Evolutionary conservation across 35 echinoderm and acorn worm species (phyloP).

Genomic region (Stichopus chloronotus): DNA sequence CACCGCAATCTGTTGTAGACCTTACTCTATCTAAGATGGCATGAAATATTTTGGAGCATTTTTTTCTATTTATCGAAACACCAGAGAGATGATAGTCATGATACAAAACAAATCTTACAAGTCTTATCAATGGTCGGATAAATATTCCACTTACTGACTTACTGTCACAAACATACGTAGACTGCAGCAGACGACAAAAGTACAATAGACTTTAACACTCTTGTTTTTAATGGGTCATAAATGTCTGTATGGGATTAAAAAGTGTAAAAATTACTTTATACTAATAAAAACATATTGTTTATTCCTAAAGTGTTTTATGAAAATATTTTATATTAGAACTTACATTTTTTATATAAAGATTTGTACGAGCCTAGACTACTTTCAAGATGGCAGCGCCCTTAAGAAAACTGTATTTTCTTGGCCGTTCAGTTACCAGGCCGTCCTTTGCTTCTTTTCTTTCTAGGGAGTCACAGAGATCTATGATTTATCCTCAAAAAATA

Average conservation of each 20-base stretch:
- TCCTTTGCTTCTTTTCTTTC: conserved; percentile 44
- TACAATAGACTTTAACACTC: background rate
- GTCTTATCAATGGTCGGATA: too few relatives aligned
- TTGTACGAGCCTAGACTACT: conserved; percentile 15
- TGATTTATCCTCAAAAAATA: conserved; percentile 28
- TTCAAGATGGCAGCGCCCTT: conserved; percentile 92
- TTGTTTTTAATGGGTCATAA: background rate
- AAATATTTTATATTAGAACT: background rate
- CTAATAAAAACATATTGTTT: background rate
- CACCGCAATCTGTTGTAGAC: too few relatives aligned
- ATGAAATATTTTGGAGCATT: too few relatives aligned
- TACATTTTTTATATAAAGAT: background rate
- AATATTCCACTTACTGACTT: background rate
- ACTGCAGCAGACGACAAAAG: background rate
- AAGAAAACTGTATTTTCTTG: conserved; percentile 2
- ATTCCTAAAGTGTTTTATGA: background rate
- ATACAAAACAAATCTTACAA: too few relatives aligned
- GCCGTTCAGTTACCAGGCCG: conserved; percentile 8
- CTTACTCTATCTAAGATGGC: too few relatives aligned
- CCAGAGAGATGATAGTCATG: too few relatives aligned
- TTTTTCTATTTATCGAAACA: too few relatives aligned
- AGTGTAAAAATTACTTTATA: too few relatives aligned
- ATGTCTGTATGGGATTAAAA: too few relatives aligned
- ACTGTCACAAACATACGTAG: background rate
- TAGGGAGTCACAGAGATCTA: background rate